These are phyloP conservation scores for Gonatopus flavifemur DNA, from an alignment of 1,140 invertebrate genomes.

Conservation along the genomic window DNA sequence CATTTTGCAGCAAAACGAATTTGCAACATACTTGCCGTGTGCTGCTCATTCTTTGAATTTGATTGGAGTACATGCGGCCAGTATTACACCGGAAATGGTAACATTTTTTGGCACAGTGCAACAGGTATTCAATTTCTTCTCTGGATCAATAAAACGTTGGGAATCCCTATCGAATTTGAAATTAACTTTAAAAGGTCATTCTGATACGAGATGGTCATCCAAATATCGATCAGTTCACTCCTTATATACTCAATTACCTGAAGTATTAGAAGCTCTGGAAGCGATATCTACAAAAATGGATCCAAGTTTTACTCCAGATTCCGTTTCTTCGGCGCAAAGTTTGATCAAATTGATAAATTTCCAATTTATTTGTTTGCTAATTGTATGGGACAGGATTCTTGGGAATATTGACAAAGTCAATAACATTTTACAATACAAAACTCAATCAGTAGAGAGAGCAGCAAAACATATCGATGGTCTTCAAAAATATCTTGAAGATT, in stretches of 20 bases:
- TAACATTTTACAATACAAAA: conserved; percentile 19
- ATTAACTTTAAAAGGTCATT: conserved; percentile 24
- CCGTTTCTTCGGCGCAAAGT: conserved; percentile 15
- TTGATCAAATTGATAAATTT: too few species aligned
- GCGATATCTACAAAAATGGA: too few species aligned
- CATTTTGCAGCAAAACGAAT: conserved; percentile 25
- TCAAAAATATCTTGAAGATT: not conserved
- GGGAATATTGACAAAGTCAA: conserved; percentile 23
- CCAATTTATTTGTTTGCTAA: conserved; percentile 26
- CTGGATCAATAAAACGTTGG: conserved; percentile 13
- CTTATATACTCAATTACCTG: too few species aligned
- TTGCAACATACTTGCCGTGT: conserved; percentile 26
- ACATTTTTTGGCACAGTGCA: conserved; percentile 28
- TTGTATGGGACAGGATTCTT: conserved; percentile 27
- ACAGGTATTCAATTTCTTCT: conserved; percentile 17
- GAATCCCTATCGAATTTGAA: conserved; percentile 16
- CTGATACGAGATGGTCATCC: conserved; percentile 1
- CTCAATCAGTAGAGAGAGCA: conserved; percentile 3
- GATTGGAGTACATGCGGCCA: conserved; percentile 5
- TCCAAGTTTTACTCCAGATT: too few species aligned
- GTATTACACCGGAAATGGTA: conserved; percentile 4
- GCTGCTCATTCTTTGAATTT: conserved; percentile 28
- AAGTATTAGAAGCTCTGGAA: too few species aligned
- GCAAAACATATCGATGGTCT: conserved; percentile 5
- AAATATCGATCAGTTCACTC: too few species aligned